Evolutionary conservation across 2,888 invertebrate genomes (phyloP).

Genomic region (Cistogaster globosa): DNA sequence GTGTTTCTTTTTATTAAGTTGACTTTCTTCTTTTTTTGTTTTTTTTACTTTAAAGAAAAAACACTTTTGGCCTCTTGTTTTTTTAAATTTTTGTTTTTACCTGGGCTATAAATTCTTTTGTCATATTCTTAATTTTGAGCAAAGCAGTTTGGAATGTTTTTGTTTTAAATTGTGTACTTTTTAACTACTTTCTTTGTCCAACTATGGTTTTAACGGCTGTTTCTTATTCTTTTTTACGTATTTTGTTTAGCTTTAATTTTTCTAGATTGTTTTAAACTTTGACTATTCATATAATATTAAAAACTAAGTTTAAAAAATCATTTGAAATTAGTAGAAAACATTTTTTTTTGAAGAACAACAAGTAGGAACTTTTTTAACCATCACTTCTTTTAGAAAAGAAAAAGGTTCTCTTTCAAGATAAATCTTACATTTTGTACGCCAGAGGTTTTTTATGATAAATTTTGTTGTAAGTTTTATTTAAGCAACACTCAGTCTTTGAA

Average conservation of each 20-base stretch:
- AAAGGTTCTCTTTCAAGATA: slow-evolving; percentile 1
- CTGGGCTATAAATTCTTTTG: slow-evolving; percentile 64
- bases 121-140: slow-evolving; percentile 74
- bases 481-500: slow-evolving; percentile 79
- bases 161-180: slow-evolving; percentile 44
- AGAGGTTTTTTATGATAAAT: not conserved
- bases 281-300: slow-evolving; percentile 70
- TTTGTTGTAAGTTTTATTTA: slow-evolving; percentile 12
- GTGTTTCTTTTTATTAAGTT: slow-evolving; percentile 31
- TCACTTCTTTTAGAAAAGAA: slow-evolving; percentile 29
- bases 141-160: slow-evolving; percentile 71
- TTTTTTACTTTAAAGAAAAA: slow-evolving; percentile 20
- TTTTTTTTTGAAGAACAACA: slow-evolving; percentile 59
- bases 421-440: not conserved
- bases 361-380: slow-evolving; percentile 70
- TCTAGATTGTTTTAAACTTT: slow-evolving; percentile 36
- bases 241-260: slow-evolving; percentile 69
- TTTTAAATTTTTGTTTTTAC: slow-evolving; percentile 11
- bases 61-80: slow-evolving; percentile 68
- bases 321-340: slow-evolving; percentile 26
- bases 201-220: slow-evolving; percentile 66
- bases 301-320: slow-evolving; percentile 50
- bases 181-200: slow-evolving; percentile 61
- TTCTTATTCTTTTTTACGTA: slow-evolving; percentile 66
- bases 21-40: not conserved